These are phyloP conservation scores for Fragum sueziense DNA, from an alignment of 2,888 invertebrate species.

Conservation along the genomic window DNA sequence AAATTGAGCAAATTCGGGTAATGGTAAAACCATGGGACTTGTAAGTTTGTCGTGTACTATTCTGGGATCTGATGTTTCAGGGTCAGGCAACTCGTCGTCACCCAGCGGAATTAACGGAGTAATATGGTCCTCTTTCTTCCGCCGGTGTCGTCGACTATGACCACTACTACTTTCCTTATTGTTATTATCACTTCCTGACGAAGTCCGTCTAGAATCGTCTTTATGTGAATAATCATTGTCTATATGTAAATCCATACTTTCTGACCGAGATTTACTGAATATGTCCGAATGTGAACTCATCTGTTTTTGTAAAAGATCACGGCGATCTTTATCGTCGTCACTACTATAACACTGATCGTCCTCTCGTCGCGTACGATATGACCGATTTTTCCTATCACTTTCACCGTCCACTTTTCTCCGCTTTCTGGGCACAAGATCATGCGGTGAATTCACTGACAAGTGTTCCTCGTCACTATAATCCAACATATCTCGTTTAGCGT, in stretches of 20 bases:
- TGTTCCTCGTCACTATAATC: slow-evolving; percentile 69
- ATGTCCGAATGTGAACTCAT: slow-evolving; percentile 58
- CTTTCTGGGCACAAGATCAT: slow-evolving; percentile 73
- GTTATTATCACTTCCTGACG: slow-evolving; percentile 62
- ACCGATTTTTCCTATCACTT: slow-evolving; percentile 60
- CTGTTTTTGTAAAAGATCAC: slow-evolving; percentile 55
- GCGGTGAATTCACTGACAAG: slow-evolving; percentile 67
- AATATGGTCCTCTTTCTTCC: slow-evolving; percentile 65
- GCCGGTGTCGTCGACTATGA: slow-evolving; percentile 45
- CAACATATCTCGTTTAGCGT: slow-evolving; percentile 54
- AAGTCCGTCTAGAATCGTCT: slow-evolving; percentile 55
- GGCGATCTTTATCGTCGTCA: slow-evolving; percentile 68
- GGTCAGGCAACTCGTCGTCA: slow-evolving; percentile 63
- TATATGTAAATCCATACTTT: slow-evolving; percentile 49
- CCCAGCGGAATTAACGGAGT: slow-evolving; percentile 67
- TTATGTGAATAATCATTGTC: slow-evolving; percentile 54
- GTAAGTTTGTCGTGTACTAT: slow-evolving; percentile 48
- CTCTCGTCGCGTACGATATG: slow-evolving; percentile 65
- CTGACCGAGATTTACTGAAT: slow-evolving; percentile 48
- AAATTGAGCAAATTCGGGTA: slow-evolving; percentile 91
- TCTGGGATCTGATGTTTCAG: slow-evolving; percentile 66
- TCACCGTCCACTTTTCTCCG: slow-evolving; percentile 67
- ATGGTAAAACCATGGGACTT: slow-evolving; percentile 90
- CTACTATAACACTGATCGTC: slow-evolving; percentile 69
- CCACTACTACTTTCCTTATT: slow-evolving; percentile 43